These are phyloP conservation scores for Dryomyza anilis DNA, from an alignment of 2,888 invertebrate genomes.

Conservation along the genomic window DNA sequence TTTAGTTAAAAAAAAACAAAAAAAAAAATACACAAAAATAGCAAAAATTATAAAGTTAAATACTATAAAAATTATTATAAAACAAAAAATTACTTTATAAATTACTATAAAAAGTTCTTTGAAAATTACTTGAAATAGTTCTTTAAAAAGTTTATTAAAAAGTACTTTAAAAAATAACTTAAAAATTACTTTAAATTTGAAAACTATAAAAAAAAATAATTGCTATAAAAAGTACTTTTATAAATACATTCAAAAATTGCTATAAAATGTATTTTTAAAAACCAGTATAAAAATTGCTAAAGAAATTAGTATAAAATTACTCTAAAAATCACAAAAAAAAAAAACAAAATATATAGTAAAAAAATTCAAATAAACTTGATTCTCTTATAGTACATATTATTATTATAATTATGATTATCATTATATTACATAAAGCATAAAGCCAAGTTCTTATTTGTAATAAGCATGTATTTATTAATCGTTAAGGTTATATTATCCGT, in stretches of 20 bases:
- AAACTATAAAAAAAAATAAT: neutral
- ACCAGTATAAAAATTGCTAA: neutral
- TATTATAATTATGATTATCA: too few relatives aligned
- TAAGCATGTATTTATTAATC: conserved; percentile 26
- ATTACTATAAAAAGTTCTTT: too few relatives aligned
- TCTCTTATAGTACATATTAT: neutral
- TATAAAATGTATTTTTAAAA: too few relatives aligned
- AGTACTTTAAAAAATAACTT: too few relatives aligned
- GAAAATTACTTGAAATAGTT: too few relatives aligned
- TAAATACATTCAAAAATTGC: neutral
- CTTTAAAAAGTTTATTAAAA: too few relatives aligned
- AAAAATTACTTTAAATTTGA: neutral
- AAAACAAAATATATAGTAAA: neutral
- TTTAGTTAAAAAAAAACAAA: neutral
- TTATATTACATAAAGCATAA: too few relatives aligned
- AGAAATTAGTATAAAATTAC: neutral
- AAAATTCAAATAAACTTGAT: neutral
- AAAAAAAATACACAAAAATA: neutral
- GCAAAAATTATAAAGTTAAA: neutral
- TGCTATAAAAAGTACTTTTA: too few relatives aligned
- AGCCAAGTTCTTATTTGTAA: too few relatives aligned
- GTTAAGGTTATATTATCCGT: conserved; percentile 59
- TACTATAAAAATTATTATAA: neutral
- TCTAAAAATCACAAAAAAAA: neutral
- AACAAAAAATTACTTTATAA: too few relatives aligned